Evolutionary conservation across 2,888 invertebrate genomes (phyloP).

Genomic region (Erpobdella octoculata): DNA sequence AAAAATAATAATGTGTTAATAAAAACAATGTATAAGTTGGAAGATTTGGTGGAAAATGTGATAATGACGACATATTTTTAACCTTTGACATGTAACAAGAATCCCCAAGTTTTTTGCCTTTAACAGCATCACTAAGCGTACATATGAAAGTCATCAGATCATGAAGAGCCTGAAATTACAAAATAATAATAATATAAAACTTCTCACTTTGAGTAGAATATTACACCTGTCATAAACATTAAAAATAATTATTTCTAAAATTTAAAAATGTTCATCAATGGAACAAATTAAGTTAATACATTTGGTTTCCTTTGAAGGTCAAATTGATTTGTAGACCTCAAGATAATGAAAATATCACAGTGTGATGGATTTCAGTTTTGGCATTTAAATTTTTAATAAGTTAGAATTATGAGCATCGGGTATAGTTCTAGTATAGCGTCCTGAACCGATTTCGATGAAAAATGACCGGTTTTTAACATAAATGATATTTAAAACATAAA

Average conservation of each 20-base stretch:
- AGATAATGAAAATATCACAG: too few species aligned
- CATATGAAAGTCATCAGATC: slow-evolving; percentile 80
- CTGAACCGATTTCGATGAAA: too few species aligned
- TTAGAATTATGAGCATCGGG: too few species aligned
- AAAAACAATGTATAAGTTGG: neutral
- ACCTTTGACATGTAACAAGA: slow-evolving; percentile 55
- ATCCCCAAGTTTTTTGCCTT: slow-evolving; percentile 65
- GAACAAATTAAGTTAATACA: neutral
- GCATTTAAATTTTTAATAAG: too few species aligned
- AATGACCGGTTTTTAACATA: too few species aligned
- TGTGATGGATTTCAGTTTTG: too few species aligned
- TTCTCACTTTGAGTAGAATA: neutral
- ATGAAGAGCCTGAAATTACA: slow-evolving; percentile 53
- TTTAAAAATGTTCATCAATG: neutral
- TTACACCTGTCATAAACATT: neutral
- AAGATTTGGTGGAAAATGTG: neutral
- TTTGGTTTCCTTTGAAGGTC: neutral
- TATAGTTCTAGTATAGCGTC: too few species aligned
- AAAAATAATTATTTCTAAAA: neutral
- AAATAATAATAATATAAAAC: neutral
- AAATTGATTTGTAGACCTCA: neutral
- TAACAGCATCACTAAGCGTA: slow-evolving; percentile 75
- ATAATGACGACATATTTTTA: neutral
- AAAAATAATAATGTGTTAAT: neutral
- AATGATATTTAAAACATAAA: too few species aligned